Conservation (phyloP, 1,140 invertebrate genomes). For the Mylabris phalerata region DNA sequence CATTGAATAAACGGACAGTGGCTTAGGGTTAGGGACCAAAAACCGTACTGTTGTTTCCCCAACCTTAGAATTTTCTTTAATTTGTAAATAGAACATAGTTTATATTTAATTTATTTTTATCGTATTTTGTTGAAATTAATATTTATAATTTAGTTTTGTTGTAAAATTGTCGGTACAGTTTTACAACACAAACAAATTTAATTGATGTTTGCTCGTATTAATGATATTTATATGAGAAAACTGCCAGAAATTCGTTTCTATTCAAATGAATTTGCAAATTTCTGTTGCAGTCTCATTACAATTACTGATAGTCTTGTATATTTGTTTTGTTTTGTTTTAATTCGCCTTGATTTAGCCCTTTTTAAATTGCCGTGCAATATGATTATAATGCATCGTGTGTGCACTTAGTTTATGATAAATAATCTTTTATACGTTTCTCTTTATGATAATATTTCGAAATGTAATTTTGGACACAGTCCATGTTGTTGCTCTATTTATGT, state of each 20-base stretch:
- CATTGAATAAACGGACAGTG: constrained; percentile 5
- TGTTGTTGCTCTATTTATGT: constrained; percentile 12
- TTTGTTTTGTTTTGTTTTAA: not conserved
- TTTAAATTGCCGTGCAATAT: constrained; percentile 21
- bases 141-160: no score
- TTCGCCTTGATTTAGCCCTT: constrained; percentile 6
- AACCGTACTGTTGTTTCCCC: constrained; percentile 15
- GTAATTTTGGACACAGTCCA: constrained; percentile 9
- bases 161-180: not conserved
- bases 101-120: constrained; percentile 12
- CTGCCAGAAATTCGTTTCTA: not conserved
- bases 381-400: constrained; percentile 11
- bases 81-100: constrained; percentile 6
- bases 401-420: constrained; percentile 6
- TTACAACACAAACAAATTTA: not conserved
- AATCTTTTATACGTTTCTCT: constrained; percentile 5
- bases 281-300: not conserved
- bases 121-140: not conserved
- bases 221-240: not conserved
- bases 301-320: not conserved
- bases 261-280: constrained; percentile 1
- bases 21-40: constrained; percentile 25
- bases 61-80: constrained; percentile 13
- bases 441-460: constrained; percentile 5
- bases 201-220: no score